Evolutionary conservation across 2,888 invertebrate species (phyloP).

Genomic region (Leptinotarsa juncta): DNA sequence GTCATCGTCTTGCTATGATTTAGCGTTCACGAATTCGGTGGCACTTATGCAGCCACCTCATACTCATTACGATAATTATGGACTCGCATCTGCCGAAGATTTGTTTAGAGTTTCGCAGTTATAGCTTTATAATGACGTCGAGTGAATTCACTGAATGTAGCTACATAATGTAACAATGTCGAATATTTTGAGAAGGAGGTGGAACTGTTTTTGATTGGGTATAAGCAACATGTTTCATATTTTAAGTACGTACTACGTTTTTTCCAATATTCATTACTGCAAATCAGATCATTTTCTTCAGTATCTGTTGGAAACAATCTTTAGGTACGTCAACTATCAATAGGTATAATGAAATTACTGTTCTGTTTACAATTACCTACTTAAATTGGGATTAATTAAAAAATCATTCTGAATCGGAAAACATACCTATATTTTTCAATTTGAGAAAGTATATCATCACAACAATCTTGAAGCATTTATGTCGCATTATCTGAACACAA

Average conservation of each 20-base stretch:
- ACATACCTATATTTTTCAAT: too few relatives aligned
- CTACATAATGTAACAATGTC: constrained; percentile 1
- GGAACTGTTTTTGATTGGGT: constrained; percentile 12
- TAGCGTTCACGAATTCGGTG: constrained; percentile 57
- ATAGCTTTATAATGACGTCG: constrained; percentile 43
- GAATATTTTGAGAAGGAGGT: neutral
- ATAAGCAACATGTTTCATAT: constrained; percentile 11
- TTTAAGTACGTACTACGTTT: neutral
- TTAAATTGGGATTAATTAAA: too few relatives aligned
- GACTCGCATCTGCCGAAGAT: constrained; percentile 58
- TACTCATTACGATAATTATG: constrained; percentile 59
- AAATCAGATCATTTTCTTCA: too few relatives aligned
- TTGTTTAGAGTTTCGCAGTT: constrained; percentile 61
- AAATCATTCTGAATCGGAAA: too few relatives aligned
- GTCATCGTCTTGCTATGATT: constrained; percentile 59
- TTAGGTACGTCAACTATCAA: neutral
- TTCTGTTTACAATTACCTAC: too few relatives aligned
- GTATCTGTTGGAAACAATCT: neutral
- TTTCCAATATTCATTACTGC: too few relatives aligned
- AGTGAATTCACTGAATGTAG: constrained; percentile 28
- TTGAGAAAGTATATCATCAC: too few relatives aligned
- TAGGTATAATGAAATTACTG: too few relatives aligned
- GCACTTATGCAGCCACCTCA: constrained; percentile 56
- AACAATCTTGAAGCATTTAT: too few relatives aligned
- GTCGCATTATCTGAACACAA: neutral